A percentile compares a stretch with the other conserved stretches of the same genome.
Evolutionary conservation across 2,888 invertebrate genomes (phyloP).

Genomic region (Nudaria mundana): DNA sequence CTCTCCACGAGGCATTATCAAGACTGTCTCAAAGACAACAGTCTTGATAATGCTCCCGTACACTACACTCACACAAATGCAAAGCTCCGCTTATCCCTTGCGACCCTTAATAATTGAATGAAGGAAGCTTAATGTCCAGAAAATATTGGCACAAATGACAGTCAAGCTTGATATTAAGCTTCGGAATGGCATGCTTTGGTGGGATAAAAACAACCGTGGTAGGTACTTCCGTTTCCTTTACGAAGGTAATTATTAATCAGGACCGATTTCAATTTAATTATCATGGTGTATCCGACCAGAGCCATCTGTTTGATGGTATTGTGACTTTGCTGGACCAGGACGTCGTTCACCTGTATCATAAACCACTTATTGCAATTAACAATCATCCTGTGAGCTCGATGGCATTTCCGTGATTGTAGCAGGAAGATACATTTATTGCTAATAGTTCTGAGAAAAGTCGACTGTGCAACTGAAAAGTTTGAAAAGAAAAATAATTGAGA

Average conservation of each 20-base stretch:
- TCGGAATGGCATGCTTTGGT: conserved; percentile 50
- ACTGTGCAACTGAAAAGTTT: no score
- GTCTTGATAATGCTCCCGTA: no score
- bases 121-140: conserved; percentile 21
- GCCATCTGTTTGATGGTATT: conserved; percentile 45
- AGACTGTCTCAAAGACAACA: no score
- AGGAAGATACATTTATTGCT: neutral
- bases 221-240: conserved; percentile 75
- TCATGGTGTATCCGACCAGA: conserved; percentile 60
- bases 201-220: conserved; percentile 45
- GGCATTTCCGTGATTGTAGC: neutral
- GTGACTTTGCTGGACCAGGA: conserved; percentile 7
- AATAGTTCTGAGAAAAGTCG: neutral
- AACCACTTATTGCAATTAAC: conserved; percentile 2
- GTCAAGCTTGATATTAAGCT: conserved; percentile 52
- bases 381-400: neutral
- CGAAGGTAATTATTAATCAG: conserved; percentile 73
- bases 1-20: no score
- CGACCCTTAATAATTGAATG: no score
- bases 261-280: conserved; percentile 72
- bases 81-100: no score
- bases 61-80: no score
- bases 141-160: conserved; percentile 36
- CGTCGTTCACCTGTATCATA: conserved; percentile 1
- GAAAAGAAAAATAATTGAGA: no score